Evolutionary conservation across 2,797 vertebrate species (phyloP).

Genomic region (Tapirus indicus): DNA sequence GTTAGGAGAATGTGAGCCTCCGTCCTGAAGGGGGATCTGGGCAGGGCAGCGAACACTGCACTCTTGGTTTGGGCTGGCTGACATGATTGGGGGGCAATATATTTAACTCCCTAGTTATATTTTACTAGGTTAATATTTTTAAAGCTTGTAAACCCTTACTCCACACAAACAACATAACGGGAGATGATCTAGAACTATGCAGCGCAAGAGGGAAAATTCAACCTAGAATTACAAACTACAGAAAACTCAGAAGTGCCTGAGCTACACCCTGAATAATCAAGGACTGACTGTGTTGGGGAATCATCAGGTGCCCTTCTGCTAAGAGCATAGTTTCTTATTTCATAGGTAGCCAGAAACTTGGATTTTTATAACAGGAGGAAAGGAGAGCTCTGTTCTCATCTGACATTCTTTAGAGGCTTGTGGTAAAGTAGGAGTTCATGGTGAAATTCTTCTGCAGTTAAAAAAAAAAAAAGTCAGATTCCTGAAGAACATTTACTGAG

Average conservation of each 20-base stretch:
- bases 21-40: not conserved
- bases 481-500: not conserved
- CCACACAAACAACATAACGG: not conserved
- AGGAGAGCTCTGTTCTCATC: not conserved
- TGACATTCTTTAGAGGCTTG: constrained; percentile 1
- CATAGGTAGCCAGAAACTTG: not conserved
- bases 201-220: not conserved
- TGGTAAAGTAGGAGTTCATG: not conserved
- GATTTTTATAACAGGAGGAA: not conserved
- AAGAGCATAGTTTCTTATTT: not conserved
- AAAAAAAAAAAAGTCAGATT: not conserved
- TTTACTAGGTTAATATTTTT: not conserved
- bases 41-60: not conserved
- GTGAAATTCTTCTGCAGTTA: not conserved
- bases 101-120: not conserved
- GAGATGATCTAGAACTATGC: not conserved
- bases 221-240: not conserved
- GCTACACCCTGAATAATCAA: not conserved
- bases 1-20: not conserved
- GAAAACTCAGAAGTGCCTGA: not conserved
- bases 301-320: not conserved
- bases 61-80: not conserved
- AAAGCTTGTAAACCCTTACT: not conserved
- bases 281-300: not conserved
- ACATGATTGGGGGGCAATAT: not conserved